Base-by-base conservation (phyloP, 92 coral and sea anemone genomes). In the Epizoanthus rinbou region DNA sequence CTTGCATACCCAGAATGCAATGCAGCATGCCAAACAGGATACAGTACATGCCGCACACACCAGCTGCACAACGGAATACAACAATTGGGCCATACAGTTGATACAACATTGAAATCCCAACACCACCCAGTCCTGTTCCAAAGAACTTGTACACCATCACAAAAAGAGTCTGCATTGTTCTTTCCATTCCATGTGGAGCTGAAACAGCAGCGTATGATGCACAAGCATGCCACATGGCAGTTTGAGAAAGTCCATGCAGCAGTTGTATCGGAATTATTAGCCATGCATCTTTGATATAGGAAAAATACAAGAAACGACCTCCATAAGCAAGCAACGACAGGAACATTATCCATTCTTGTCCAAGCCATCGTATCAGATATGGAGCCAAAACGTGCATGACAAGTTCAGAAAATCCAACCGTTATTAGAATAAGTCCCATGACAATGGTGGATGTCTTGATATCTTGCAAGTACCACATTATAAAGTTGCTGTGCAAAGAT, bases 401-500 rank as follows among this genome's bases (percentile, higher is more conserved):
- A 70, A 97, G 87, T 88, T 94, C 98, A 18, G 98, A 94, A 73
- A 90, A 85, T 3, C 93, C 97, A 17, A 87, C 85, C 41, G 90
- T 47, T 4, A 85, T 86, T 25, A 97, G 68, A 73, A 94, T 89
- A 9, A 92, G 80, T 15, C 91, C 98, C 99, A 97, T 94, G 19
- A 92, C 89, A 35, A 87, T 74, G 19, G 87, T 87, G 31, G 95
- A 88, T 14, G 95, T 92, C 19, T 91, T 91, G 39, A 97, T 91
- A 80, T 97, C 99, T 39, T 90, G 94, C 14, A 97, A 80, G 75
- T 97, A 97, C 99, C 99, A 97, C 97, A 97, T 94, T 92, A 97
- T 88, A 66, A 86, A 97, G 69, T 88, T 97, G 69, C 89, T 88
- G 87, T 89, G 89, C 15, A 92, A 84, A 23, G 99, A 97, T 73